Base-by-base conservation (phyloP, 2,888 invertebrate species). In the Dolichopus griseipennis region DNA sequence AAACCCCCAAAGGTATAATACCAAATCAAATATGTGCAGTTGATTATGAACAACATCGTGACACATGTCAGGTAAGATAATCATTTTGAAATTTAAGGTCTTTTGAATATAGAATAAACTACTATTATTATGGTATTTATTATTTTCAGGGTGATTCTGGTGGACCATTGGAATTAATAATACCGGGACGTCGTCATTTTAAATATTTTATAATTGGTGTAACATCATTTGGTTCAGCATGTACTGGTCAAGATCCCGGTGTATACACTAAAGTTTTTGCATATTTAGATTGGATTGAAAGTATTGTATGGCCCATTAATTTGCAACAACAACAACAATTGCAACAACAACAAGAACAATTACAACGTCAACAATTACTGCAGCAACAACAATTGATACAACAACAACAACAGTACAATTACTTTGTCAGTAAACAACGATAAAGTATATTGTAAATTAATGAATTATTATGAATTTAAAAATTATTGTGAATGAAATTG, bases 11-110 rank as follows among this genome's bases (percentile, higher is more conserved):
- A 21, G 72, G 72, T 1, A 67, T 72, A 9, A 68, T 69, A 8
- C 62, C 65, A 2, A 68, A 41, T 66, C 71, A 71, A 67, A 68
- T 71, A 20, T 71, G 71, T 52, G 70, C 70, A 4, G 61, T 67
- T 15, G 70, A 70, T 67, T 41, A 15, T 18, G 52, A 52, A 18
- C 52, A 52, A 52, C 52, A 52, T 52, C 52, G 52, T 52, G 52
- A 52, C 6, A 52, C 52, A 12, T 52, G 52, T 18, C 52, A 52
- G 18, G 52, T 52, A 43, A 43, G 34, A 7, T 43, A 43, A 6
- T 43, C 12, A 12, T 43, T 43, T 15, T 43, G 43, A n/a, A n/a
- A n/a, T n/a, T n/a, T n/a, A n/a, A n/a, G n/a, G n/a, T 10, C 37
- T 10, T 37, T 6, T 8, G 37, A 37, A 37, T 37, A 37, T 37